A percentile compares a stretch with the other conserved stretches of the same genome.
Conservation (phyloP, 1,140 invertebrate species). For the Drosophila lini region DNA sequence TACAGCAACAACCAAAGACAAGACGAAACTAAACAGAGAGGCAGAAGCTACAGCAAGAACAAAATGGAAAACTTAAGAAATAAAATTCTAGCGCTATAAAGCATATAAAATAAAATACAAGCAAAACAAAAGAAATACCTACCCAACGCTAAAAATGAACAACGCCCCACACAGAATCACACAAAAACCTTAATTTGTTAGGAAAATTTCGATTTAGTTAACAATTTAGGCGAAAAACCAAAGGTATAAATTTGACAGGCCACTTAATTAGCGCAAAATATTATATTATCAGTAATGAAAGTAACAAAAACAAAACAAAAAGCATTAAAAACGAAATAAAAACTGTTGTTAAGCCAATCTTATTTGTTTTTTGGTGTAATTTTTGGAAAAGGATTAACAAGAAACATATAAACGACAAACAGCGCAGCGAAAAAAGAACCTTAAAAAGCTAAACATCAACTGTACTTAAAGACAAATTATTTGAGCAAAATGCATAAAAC, state of each 20-base stretch:
- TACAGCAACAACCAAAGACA: constrained; percentile 82
- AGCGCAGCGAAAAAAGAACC: constrained; percentile 78
- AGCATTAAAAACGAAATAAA: constrained; percentile 21
- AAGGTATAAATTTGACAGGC: constrained; percentile 61
- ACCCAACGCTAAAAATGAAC: constrained; percentile 69
- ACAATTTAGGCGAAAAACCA: constrained; percentile 63
- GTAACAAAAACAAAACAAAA: constrained; percentile 15
- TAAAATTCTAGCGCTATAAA: constrained; percentile 51
- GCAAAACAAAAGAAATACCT: constrained; percentile 42
- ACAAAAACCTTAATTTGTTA: constrained; percentile 64
- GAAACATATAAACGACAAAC: constrained; percentile 76
- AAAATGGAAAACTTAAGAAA: constrained; percentile 53
- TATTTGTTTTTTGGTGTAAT: constrained; percentile 37
- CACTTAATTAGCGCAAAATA: constrained; percentile 72
- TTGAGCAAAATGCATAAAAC: constrained; percentile 40
- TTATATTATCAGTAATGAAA: constrained; percentile 57
- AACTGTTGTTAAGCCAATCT: constrained; percentile 14
- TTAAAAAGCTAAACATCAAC: constrained; percentile 56
- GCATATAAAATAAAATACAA: constrained; percentile 45
- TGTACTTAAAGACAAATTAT: constrained; percentile 58
- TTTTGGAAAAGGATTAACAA: constrained; percentile 33
- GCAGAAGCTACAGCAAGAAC: constrained; percentile 53
- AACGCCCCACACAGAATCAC: constrained; percentile 41
- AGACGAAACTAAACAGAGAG: constrained; percentile 37
- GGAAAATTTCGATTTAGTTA: constrained; percentile 71